phyloP scores from a whole-genome alignment of 2,113 vertebrate species.

The Saguinus midas region DNA sequence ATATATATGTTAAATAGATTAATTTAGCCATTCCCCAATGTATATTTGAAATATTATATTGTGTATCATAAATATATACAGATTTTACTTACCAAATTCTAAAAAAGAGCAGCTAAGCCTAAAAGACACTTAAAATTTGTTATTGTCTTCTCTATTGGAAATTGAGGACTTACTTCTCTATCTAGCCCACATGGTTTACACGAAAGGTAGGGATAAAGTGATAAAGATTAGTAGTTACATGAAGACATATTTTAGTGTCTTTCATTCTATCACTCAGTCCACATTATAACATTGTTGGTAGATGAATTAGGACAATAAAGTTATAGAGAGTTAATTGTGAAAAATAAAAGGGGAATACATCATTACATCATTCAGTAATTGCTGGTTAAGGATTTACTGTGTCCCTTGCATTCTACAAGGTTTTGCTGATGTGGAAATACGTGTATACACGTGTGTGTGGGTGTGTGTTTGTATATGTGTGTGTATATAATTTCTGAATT shows the following conservation, averaged over 20 bases:
- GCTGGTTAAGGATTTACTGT: neutral
- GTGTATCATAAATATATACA: neutral
- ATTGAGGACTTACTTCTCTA: neutral
- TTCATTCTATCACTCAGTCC: neutral
- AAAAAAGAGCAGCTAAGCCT: neutral
- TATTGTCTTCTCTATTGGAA: neutral
- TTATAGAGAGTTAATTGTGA: neutral
- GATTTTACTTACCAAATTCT: neutral
- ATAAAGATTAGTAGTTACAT: neutral
- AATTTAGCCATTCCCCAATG: neutral
- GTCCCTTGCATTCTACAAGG: neutral
- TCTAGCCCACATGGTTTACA: neutral
- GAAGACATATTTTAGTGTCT: neutral
- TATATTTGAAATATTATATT: neutral
- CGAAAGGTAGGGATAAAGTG: neutral
- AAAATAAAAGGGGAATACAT: neutral
- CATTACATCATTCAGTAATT: neutral
- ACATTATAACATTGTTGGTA: neutral
- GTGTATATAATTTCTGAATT: conserved; percentile 22
- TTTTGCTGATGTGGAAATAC: neutral
- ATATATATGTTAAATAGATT: neutral
- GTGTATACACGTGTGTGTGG: neutral
- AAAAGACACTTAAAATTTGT: neutral
- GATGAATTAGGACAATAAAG: neutral
- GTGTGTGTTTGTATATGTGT: neutral